Conservation (phyloP, 2,113 vertebrate species). For the Brachypteracias leptosomus region DNA sequence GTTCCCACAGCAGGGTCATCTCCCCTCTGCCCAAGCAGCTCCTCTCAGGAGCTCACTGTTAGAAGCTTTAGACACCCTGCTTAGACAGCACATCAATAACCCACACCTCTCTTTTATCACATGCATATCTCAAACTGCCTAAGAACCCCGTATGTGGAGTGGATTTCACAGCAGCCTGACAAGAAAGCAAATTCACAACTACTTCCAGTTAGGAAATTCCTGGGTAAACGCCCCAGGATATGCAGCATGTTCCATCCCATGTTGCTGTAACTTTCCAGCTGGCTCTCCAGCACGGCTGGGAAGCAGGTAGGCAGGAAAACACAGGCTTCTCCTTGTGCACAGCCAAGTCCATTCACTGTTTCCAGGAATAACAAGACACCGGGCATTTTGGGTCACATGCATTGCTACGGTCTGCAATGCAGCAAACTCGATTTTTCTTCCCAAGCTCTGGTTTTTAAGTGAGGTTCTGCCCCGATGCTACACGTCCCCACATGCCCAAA, state of each 20-base stretch:
- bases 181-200: slow-evolving; percentile 20
- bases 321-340: not conserved
- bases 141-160: not conserved
- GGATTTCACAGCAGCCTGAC: slow-evolving; percentile 23
- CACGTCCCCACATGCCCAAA: not conserved
- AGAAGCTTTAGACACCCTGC: not conserved
- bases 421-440: not conserved
- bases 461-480: not conserved
- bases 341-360: slow-evolving; percentile 25
- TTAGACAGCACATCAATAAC: slow-evolving; percentile 21
- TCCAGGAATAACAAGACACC: slow-evolving; percentile 33
- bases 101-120: slow-evolving; percentile 14
- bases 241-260: not conserved
- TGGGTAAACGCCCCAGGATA: not conserved
- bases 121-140: not conserved
- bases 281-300: not conserved
- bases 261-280: slow-evolving; percentile 11
- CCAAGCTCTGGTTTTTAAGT: not conserved
- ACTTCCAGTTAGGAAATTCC: slow-evolving; percentile 47
- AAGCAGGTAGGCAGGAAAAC: slow-evolving; percentile 30
- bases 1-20: not conserved
- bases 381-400: not conserved
- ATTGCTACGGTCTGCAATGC: slow-evolving; percentile 21
- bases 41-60: not conserved
- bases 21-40: not conserved